A percentile compares a stretch with the other conserved stretches of the same genome.
These are phyloP conservation scores for Hyperopisus bebe DNA, from an alignment of 2,113 vertebrate species.

Conservation along the genomic window DNA sequence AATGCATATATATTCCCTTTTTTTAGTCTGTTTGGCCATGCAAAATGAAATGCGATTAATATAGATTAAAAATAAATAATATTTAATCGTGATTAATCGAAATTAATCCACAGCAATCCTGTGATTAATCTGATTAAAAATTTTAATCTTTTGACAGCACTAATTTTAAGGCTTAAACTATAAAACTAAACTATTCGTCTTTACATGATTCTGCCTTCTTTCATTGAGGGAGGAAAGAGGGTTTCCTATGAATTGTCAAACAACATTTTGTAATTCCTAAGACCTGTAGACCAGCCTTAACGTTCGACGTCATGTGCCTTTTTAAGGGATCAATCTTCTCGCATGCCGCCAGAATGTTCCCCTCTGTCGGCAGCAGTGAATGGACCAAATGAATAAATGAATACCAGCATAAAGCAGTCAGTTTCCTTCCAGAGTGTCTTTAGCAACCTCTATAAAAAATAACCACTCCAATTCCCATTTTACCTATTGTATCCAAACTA, in stretches of 20 bases:
- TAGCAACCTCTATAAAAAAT: not conserved
- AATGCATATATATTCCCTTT: too few species aligned
- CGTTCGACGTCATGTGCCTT: conserved; percentile 79
- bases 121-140: too few species aligned
- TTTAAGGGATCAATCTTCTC: conserved; percentile 18
- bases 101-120: too few species aligned
- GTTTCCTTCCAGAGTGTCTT: conserved; percentile 21
- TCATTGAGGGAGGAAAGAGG: not conserved
- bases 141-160: too few species aligned
- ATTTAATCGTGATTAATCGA: too few species aligned
- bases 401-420: conserved; percentile 24
- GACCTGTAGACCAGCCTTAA: conserved; percentile 70
- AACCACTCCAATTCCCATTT: conserved; percentile 26
- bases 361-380: conserved; percentile 18
- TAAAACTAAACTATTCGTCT: too few species aligned
- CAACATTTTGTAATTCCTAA: conserved; percentile 21
- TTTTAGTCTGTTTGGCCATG: too few species aligned
- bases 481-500: conserved; percentile 38
- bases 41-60: too few species aligned
- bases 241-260: conserved; percentile 7
- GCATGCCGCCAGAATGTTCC: conserved; percentile 10
- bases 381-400: conserved; percentile 37
- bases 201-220: conserved; percentile 11
- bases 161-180: too few species aligned
- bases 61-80: too few species aligned